A percentile compares a stretch with the other conserved stretches of the same genome.
phyloP scores from a whole-genome alignment of 2,113 vertebrate species.

The Toxotes chatareus region DNA sequence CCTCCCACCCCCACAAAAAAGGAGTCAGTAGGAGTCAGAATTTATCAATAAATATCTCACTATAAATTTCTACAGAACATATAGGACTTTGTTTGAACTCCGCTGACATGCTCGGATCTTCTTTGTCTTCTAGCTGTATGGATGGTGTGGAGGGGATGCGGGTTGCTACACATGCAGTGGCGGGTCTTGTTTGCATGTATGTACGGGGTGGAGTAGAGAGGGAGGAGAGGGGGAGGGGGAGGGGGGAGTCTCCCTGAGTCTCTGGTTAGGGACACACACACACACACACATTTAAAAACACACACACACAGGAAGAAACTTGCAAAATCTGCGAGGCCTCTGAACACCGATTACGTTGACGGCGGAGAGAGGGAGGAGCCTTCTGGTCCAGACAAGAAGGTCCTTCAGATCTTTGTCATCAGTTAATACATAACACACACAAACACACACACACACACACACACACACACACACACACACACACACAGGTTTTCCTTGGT shows the following conservation, averaged over 20 bases:
- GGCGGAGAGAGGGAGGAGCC: not conserved
- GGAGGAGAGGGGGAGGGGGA: not conserved
- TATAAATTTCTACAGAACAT: conserved; percentile 50
- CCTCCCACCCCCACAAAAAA: not conserved
- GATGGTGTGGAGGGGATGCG: conserved; percentile 9
- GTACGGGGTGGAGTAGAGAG: not conserved
- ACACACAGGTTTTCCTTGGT: conserved; percentile 9
- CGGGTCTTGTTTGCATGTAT: not conserved
- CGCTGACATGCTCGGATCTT: conserved; percentile 36
- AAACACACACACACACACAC: not conserved
- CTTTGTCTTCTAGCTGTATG: conserved; percentile 73
- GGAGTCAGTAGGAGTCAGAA: conserved; percentile 10
- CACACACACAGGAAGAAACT: conserved; percentile 5
- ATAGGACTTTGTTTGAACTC: conserved; percentile 46
- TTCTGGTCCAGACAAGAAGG: conserved; percentile 48
- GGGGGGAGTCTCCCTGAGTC: conserved; percentile 74
- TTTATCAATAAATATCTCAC: conserved; percentile 63
- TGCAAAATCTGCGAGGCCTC: not conserved
- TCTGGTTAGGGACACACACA: conserved; percentile 53
- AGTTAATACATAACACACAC: not conserved
- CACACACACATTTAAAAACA: conserved; percentile 7
- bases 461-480: not conserved
- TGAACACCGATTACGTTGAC: not conserved
- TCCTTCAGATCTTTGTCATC: conserved; percentile 33
- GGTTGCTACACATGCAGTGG: conserved; percentile 63